A percentile compares a stretch with the other conserved stretches of the same genome.
phyloP scores from a whole-genome alignment of 2,797 vertebrate genomes.

The Fistularia tabacaria region DNA sequence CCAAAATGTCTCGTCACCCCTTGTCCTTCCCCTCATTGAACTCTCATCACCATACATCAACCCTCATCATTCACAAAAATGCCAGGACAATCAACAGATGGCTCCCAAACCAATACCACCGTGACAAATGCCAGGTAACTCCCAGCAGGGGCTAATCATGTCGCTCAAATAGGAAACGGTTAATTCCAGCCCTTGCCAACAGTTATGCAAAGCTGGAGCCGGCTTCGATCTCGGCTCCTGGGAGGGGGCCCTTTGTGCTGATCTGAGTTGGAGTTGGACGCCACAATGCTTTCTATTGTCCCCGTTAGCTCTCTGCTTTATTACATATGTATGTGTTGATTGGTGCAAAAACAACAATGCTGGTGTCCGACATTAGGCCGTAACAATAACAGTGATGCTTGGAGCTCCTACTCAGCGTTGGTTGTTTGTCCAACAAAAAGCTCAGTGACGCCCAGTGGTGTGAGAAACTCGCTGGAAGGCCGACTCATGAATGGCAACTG shows the following conservation, averaged over 20 bases:
- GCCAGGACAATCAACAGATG: constrained; percentile 63
- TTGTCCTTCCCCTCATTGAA: constrained; percentile 59
- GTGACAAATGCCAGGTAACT: constrained; percentile 62
- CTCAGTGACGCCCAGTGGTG: constrained; percentile 61
- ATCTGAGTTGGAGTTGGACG: constrained; percentile 37
- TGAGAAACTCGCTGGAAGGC: constrained; percentile 60
- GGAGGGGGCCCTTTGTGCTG: constrained; percentile 47
- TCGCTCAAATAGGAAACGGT: constrained; percentile 23
- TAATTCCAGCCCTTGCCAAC: constrained; percentile 27
- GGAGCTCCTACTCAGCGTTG: constrained; percentile 73
- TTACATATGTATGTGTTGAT: constrained; percentile 79
- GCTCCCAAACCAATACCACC: constrained; percentile 38
- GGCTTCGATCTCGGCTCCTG: constrained; percentile 33
- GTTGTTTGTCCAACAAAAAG: constrained; percentile 67
- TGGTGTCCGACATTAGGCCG: constrained; percentile 67
- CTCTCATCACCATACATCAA: constrained; percentile 69
- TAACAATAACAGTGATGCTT: constrained; percentile 75
- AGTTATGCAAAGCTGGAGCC: constrained; percentile 30
- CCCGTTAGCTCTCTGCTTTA: constrained; percentile 62
- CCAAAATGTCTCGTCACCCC: constrained; percentile 57
- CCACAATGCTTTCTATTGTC: constrained; percentile 70
- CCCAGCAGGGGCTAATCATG: constrained; percentile 52
- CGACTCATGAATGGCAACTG: constrained; percentile 45
- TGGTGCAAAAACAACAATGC: constrained; percentile 73
- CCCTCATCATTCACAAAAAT: constrained; percentile 62